Base-by-base conservation (phyloP, 2,797 vertebrate species). In the Dipus sagitta region DNA sequence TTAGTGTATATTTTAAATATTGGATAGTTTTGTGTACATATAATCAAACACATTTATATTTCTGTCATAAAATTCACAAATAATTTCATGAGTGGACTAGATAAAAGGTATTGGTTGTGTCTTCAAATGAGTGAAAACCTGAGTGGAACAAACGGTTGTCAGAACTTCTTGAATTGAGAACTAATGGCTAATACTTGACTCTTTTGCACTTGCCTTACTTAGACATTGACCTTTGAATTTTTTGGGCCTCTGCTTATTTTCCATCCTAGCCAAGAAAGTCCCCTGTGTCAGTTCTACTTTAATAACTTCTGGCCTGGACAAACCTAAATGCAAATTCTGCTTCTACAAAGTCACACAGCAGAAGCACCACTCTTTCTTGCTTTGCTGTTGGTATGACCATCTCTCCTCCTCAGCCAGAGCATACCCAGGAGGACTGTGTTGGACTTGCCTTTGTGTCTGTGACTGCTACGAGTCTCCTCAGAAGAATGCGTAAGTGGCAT, bases 141-240 rank as follows among this genome's bases (percentile, higher is more conserved):
- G 58, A 84, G 38, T 18, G 52, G 78, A 12, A 7, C 30, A 83
- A 47, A 32, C n/a, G 7, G 24, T 82, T 90, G 77, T 92, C 52
- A 88, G 54, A 81, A n/a, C 7, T 60, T 80, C n/a, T 93, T 84
- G 38, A n/a, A 58, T 62, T 81, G 83, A 86, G 62, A 90, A 92
- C 88, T 77, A 67, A 42, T 18, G 42, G 10, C 23, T 23, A 54
- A 71, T 8, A 67, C 58, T 71, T 71, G 82, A 94, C 28, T 24
- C 47, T 77, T 10, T 47, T 47, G 7, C 1, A 34, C 1, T 90
- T 80, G n/a, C 47, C 85, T 93, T 68, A 60, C 38, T 42, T 92
- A 23, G 21, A 84, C 23, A 24, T 0, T 60, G 32, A 82, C 42
- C n/a, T 93, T 78, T 64, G 34, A 75, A 86, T 3, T 72, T 90